A percentile compares a stretch with the other conserved stretches of the same genome.
Conservation (phyloP, 2,888 invertebrate genomes). For the Stenodema calcarata region DNA sequence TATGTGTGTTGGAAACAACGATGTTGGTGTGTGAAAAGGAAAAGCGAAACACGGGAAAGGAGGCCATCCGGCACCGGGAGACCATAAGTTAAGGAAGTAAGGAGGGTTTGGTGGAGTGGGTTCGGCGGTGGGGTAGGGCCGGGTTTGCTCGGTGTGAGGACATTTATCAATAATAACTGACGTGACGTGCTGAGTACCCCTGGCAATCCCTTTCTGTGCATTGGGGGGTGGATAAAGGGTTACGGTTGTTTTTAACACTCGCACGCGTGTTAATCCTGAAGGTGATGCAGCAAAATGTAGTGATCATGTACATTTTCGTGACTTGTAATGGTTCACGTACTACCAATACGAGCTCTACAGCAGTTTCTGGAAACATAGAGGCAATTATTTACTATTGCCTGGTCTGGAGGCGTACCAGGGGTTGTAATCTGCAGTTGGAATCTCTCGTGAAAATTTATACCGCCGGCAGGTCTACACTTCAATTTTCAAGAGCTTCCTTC, state of each 20-base stretch:
- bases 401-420: slow-evolving; percentile 18
- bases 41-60: slow-evolving; percentile 8
- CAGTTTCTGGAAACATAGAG: slow-evolving; percentile 40
- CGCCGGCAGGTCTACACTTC: too few species aligned
- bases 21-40: neutral
- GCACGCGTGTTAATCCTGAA: too few species aligned
- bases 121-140: neutral
- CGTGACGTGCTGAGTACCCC: neutral
- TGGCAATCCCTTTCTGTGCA: neutral
- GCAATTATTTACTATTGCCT: slow-evolving; percentile 46
- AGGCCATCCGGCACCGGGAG: neutral
- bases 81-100: slow-evolving; percentile 38
- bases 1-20: neutral
- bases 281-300: too few species aligned
- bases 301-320: too few species aligned
- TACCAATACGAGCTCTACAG: too few species aligned
- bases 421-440: slow-evolving; percentile 44
- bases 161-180: slow-evolving; percentile 32
- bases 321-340: too few species aligned
- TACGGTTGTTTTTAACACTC: too few species aligned
- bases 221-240: neutral
- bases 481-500: too few species aligned
- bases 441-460: slow-evolving; percentile 39
- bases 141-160: neutral
- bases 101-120: neutral